A percentile compares a stretch with the other conserved stretches of the same genome.
These are phyloP conservation scores for Stenopsyche tienmushanensis DNA, from an alignment of 1,140 invertebrate genomes.

Conservation along the genomic window DNA sequence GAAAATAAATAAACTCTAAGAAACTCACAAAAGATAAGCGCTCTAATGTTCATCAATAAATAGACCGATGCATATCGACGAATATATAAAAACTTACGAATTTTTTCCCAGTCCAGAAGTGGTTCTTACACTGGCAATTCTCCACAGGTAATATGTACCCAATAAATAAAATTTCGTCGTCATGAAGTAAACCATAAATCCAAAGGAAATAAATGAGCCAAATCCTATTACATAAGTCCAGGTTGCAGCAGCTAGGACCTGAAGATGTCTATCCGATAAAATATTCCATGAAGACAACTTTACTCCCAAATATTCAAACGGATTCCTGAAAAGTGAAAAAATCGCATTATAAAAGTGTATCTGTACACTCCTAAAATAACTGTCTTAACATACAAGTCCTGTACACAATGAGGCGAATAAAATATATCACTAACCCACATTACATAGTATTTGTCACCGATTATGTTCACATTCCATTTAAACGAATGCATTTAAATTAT, in stretches of 20 bases:
- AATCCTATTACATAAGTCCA: slow-evolving; percentile 70
- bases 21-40: too few relatives aligned
- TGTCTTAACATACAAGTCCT: too few relatives aligned
- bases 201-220: slow-evolving; percentile 57
- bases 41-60: too few relatives aligned
- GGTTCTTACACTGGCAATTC: slow-evolving; percentile 69
- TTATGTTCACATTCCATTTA: too few relatives aligned
- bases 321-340: slow-evolving; percentile 47
- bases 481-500: too few relatives aligned
- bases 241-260: slow-evolving; percentile 71
- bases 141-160: slow-evolving; percentile 64
- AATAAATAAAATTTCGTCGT: slow-evolving; percentile 56
- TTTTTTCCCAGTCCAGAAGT: slow-evolving; percentile 63
- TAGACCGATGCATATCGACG: too few relatives aligned
- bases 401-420: too few relatives aligned
- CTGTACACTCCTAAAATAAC: too few relatives aligned
- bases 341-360: too few relatives aligned
- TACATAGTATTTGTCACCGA: too few relatives aligned
- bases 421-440: too few relatives aligned
- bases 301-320: slow-evolving; percentile 48
- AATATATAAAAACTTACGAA: slow-evolving; percentile 59
- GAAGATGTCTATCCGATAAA: slow-evolving; percentile 70
- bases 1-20: too few relatives aligned
- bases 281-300: slow-evolving; percentile 79
- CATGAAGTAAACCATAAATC: slow-evolving; percentile 55